Evolutionary conservation across 2,113 vertebrate genomes (phyloP).

Genomic region (Calonectris borealis): DNA sequence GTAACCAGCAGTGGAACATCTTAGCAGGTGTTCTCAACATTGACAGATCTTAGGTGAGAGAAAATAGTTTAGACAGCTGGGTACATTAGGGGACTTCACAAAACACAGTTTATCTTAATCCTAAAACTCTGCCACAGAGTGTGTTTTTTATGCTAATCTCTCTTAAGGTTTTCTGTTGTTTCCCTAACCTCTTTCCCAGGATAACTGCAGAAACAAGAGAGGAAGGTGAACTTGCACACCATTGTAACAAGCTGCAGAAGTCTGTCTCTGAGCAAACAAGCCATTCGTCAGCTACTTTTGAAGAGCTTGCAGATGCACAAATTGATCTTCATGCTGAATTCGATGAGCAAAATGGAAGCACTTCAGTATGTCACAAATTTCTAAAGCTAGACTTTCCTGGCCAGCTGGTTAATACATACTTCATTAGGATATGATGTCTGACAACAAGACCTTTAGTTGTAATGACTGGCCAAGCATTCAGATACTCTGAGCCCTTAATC

Average conservation of each 20-base stretch:
- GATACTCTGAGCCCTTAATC: background rate
- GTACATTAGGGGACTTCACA: background rate
- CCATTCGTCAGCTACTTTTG: conserved; percentile 8
- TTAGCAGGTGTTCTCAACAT: background rate
- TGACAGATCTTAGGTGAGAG: background rate
- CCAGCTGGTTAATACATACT: background rate
- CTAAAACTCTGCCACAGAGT: background rate
- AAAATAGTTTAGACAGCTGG: background rate
- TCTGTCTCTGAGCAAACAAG: background rate
- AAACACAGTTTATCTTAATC: background rate
- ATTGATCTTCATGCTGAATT: background rate
- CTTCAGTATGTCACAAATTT: background rate
- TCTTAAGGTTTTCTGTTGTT: background rate
- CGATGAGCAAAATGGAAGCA: background rate
- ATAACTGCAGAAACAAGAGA: background rate
- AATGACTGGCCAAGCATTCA: background rate
- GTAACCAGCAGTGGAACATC: background rate
- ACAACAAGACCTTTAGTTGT: background rate
- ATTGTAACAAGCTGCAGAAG: background rate
- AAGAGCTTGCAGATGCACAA: conserved; percentile 35
- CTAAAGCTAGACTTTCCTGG: background rate
- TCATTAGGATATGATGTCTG: background rate
- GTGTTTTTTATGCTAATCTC: background rate
- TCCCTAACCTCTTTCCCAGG: background rate
- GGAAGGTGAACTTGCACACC: background rate